These are phyloP conservation scores for Sander lucioperca DNA, from an alignment of 2,113 vertebrate species.

Conservation along the genomic window DNA sequence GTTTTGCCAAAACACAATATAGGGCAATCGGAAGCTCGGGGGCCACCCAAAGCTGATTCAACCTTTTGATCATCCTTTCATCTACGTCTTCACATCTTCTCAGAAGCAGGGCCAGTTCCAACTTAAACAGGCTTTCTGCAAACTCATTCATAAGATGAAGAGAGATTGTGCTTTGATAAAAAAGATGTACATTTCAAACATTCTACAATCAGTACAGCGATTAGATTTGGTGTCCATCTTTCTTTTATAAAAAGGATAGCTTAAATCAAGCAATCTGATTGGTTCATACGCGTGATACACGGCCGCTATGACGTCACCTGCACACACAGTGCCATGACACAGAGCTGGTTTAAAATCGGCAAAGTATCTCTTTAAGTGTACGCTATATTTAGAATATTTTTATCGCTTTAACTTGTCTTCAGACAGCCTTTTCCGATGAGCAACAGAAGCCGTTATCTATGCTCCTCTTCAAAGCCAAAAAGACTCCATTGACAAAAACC, in stretches of 20 bases:
- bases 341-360: too few species aligned
- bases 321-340: too few species aligned
- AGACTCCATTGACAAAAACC: too few species aligned
- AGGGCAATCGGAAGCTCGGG: conserved; percentile 55
- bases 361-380: too few species aligned
- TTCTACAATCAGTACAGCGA: conserved; percentile 15
- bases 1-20: conserved; percentile 64
- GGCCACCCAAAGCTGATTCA: conserved; percentile 69
- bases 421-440: too few species aligned
- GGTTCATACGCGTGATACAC: too few species aligned
- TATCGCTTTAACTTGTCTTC: too few species aligned
- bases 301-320: too few species aligned
- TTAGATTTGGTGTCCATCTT: background rate
- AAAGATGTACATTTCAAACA: conserved; percentile 30
- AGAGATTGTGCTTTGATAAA: conserved; percentile 32
- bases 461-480: too few species aligned
- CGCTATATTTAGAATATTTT: too few species aligned
- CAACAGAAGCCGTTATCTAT: too few species aligned
- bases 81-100: conserved; percentile 38
- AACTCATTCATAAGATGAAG: conserved; percentile 41
- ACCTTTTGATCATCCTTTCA: conserved; percentile 68
- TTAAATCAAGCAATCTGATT: too few species aligned
- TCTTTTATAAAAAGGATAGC: background rate
- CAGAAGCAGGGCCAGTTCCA: conserved; percentile 52
- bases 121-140: conserved; percentile 57